Percentiles rank a stretch among this genome's conserved stretches.
These are phyloP conservation scores for Frieseomelitta varia DNA, from an alignment of 1,140 invertebrate species.

Conservation along the genomic window DNA sequence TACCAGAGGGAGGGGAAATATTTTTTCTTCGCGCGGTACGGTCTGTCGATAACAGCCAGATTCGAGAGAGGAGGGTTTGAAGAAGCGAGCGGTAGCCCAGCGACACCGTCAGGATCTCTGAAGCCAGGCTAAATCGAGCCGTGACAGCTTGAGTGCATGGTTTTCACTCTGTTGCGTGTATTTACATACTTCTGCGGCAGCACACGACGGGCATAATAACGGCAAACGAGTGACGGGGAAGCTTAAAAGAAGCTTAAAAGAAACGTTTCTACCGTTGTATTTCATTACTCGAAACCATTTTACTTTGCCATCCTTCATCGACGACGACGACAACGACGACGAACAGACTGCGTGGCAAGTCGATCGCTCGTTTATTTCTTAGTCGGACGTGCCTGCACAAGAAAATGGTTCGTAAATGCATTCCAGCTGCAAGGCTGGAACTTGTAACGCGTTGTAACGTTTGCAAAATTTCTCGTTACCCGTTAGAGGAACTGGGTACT, in stretches of 20 bases:
- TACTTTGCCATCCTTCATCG: neutral
- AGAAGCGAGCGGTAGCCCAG: conserved; percentile 19
- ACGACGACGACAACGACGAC: neutral
- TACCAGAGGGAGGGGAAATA: conserved; percentile 44
- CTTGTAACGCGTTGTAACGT: no score
- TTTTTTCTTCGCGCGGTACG: conserved; percentile 56
- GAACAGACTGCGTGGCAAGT: neutral
- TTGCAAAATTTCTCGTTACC: neutral
- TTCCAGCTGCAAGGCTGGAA: neutral
- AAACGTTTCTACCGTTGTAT: neutral
- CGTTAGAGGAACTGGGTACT: no score
- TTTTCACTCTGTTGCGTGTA: conserved; percentile 42
- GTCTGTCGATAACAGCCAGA: conserved; percentile 63
- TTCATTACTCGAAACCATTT: neutral
- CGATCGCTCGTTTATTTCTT: neutral
- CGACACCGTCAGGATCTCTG: conserved; percentile 52
- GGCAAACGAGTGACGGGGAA: neutral
- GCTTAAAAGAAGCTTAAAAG: conserved; percentile 27
- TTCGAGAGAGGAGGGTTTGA: conserved; percentile 51
- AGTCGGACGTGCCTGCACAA: neutral
- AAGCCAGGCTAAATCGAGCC: conserved; percentile 48
- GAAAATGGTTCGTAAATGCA: neutral
- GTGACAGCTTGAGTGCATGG: conserved; percentile 59
- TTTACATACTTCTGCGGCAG: conserved; percentile 34
- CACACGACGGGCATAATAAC: neutral